These are phyloP conservation scores for Stenurella melanura DNA, from an alignment of 2,888 invertebrate genomes.

Conservation along the genomic window DNA sequence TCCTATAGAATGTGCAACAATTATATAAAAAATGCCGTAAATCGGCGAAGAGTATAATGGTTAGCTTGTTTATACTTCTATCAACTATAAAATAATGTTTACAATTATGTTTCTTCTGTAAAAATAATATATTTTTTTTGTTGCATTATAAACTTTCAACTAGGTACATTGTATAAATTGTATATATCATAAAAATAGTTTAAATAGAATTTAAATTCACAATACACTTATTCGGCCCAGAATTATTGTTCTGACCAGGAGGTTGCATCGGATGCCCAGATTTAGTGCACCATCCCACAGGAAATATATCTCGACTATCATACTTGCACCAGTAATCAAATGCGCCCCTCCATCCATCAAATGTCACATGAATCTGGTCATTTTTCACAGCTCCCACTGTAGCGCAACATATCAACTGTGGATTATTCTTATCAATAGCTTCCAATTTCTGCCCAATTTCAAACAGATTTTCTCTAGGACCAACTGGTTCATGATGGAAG, in stretches of 20 bases:
- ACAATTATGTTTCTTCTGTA: too few relatives aligned
- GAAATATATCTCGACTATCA: slow-evolving; percentile 96
- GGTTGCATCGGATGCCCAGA: slow-evolving; percentile 96
- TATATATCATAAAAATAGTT: background rate
- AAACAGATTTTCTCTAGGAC: slow-evolving; percentile 90
- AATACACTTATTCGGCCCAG: slow-evolving; percentile 75
- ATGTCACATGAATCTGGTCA: slow-evolving; percentile 95
- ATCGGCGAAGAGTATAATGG: too few relatives aligned
- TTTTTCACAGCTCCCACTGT: slow-evolving; percentile 95
- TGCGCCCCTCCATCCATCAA: slow-evolving; percentile 98
- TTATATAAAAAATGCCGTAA: too few relatives aligned
- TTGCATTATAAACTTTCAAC: too few relatives aligned
- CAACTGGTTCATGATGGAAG: slow-evolving; percentile 91
- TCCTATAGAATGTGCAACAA: too few relatives aligned
- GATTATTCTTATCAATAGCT: slow-evolving; percentile 98
- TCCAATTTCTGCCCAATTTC: slow-evolving; percentile 91
- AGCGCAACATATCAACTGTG: slow-evolving; percentile 96
- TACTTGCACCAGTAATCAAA: slow-evolving; percentile 97
- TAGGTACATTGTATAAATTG: too few relatives aligned
- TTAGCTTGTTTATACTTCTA: too few relatives aligned
- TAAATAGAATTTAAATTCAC: slow-evolving; percentile 1
- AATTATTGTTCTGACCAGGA: slow-evolving; percentile 90
- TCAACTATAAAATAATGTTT: too few relatives aligned
- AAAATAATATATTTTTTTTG: too few relatives aligned
- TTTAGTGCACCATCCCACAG: slow-evolving; percentile 95